Conservation (phyloP, 92 coral and sea anemone species). For the Heliopora coerulea region DNA sequence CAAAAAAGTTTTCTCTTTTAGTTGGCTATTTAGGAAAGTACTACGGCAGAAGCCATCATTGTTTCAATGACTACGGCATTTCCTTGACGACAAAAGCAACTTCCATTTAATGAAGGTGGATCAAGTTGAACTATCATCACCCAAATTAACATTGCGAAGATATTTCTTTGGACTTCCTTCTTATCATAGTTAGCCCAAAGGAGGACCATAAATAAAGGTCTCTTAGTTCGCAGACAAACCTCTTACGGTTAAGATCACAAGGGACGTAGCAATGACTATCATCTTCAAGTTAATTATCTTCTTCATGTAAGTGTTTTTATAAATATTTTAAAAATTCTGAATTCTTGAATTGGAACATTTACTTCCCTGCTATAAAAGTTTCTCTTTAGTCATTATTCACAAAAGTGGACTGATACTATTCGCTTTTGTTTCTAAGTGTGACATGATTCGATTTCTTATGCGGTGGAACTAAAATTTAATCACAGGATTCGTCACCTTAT, state of each 20-base stretch:
- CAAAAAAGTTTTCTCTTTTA: neutral
- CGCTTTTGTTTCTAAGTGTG: neutral
- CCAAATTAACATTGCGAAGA: conserved; percentile 23
- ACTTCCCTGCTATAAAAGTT: too few species aligned
- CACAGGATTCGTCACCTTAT: too few species aligned
- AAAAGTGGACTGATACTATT: too few species aligned
- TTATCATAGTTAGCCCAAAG: conserved; percentile 32
- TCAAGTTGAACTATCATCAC: conserved; percentile 9
- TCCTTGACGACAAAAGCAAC: neutral
- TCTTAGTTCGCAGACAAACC: neutral
- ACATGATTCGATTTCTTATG: too few species aligned
- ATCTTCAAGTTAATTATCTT: neutral
- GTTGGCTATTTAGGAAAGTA: neutral
- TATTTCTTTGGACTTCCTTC: conserved; percentile 38
- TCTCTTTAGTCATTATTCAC: neutral
- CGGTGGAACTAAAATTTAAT: too few species aligned
- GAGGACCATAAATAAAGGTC: conserved; percentile 20
- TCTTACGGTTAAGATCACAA: neutral
- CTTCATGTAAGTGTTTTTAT: neutral
- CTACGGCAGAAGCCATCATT: neutral
- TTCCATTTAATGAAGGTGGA: conserved; percentile 4
- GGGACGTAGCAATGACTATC: neutral
- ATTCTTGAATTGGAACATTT: too few species aligned
- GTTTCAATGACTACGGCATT: neutral
- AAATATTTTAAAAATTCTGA: neutral